phyloP scores from a whole-genome alignment of 2,113 vertebrate genomes.

The Centropus unirufus region DNA sequence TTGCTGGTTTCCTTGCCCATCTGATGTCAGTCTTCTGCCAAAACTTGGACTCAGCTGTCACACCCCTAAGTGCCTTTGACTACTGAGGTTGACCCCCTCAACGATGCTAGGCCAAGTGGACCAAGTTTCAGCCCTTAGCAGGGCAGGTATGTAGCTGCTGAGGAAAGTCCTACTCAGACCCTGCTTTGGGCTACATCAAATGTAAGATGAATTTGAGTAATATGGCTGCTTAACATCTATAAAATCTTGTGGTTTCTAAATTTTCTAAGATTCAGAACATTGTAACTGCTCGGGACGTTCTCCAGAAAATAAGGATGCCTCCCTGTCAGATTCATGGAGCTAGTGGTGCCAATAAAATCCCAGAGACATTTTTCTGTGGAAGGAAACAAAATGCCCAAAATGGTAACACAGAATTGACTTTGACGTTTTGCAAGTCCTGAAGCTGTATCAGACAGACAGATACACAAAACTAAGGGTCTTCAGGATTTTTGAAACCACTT shows the following conservation, averaged over 20 bases:
- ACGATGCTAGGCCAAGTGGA: background rate
- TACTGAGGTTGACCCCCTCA: background rate
- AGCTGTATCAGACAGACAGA: background rate
- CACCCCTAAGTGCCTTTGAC: background rate
- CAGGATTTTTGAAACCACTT: background rate
- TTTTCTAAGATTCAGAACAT: background rate
- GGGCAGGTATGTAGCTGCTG: background rate
- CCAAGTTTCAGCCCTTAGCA: background rate
- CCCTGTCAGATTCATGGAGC: background rate
- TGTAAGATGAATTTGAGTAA: background rate
- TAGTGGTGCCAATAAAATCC: background rate
- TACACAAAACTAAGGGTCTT: background rate
- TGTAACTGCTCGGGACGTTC: background rate
- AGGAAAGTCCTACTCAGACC: background rate
- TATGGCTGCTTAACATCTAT: background rate
- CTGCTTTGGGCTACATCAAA: background rate
- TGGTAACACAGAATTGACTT: background rate
- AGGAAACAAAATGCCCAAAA: background rate
- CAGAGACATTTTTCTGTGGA: background rate
- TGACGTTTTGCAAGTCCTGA: background rate
- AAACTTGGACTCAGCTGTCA: background rate
- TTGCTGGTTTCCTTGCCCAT: background rate
- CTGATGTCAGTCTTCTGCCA: background rate
- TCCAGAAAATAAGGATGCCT: background rate
- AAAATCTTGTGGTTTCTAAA: background rate